phyloP scores from a whole-genome alignment of 2,113 vertebrate species.

The Apteryx mantelli region DNA sequence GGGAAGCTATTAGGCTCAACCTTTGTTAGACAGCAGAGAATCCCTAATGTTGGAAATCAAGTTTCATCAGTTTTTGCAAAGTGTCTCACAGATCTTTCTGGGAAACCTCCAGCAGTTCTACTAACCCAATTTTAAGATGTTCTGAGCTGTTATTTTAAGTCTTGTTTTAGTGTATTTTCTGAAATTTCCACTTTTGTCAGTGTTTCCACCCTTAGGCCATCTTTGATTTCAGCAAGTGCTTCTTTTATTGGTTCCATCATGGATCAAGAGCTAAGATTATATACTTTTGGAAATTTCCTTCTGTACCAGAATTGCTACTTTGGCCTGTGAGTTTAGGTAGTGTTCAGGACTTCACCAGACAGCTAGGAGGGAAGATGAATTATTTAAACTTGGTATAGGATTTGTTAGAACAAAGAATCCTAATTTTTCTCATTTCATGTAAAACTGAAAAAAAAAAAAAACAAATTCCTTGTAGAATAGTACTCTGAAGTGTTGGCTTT shows the following conservation, averaged over 20 bases:
- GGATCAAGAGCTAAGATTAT: not conserved
- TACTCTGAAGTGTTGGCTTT: not conserved
- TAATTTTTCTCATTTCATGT: not conserved
- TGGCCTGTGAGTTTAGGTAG: not conserved
- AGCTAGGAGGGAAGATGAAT: not conserved
- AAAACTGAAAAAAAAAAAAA: not conserved
- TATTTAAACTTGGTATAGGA: not conserved
- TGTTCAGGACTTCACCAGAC: not conserved
- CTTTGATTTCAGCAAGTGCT: not conserved
- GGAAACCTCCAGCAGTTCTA: not conserved
- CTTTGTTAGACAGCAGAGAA: not conserved
- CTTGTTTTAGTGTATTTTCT: not conserved
- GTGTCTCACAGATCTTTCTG: rapidly evolving
- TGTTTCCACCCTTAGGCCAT: not conserved
- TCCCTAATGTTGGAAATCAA: not conserved
- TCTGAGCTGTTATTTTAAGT: not conserved
- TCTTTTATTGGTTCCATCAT: not conserved
- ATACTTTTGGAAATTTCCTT: not conserved
- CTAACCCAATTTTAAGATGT: not conserved
- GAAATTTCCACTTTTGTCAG: not conserved
- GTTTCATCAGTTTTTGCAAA: not conserved
- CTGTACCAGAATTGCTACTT: not conserved
- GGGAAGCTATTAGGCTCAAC: not conserved
- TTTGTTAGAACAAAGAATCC: not conserved
- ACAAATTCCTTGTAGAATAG: not conserved